Base-by-base conservation (phyloP, 2,797 vertebrate species). In the Taeniopygia guttata region DNA sequence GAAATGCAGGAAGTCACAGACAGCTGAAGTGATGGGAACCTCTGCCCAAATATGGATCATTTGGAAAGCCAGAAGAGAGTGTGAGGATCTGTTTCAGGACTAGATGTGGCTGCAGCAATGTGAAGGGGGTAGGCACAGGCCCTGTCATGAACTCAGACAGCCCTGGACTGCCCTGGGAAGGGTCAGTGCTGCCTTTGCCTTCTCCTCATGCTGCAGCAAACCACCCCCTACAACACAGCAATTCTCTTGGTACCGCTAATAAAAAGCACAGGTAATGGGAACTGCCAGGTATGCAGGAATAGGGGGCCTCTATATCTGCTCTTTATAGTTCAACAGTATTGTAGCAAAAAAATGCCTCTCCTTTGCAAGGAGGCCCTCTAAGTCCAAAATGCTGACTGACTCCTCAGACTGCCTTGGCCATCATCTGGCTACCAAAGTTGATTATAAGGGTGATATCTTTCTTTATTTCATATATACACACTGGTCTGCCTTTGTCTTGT, bases 21-120 rank as follows among this genome's bases (percentile, higher is more conserved):
- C 12, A 67, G 10, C 8, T 22, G 55, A 67, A 56, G 13, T 0
- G 0, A 25, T 38, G 34, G 32, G 32, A 84, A 1, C 9, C n/a
- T 77, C 36, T 85, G 52, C 38, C 11, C 64, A 81, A 45, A 52
- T 14, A 36, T 0, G 9, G 40, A 10, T 26, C 38, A 20, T 55
- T 48, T 80, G 36, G 68, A 90, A 70, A 93, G 27, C 40, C 73
- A 67, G n/a, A 72, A 26, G 30, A 87, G 15, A 4, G 0, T 13
- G 13, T 2, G 3, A 48, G 27, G 30, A 8, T 46, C n/a, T 38
- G 16, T 67, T 81, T 82, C 67, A 59, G 42, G 62, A n/a, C 13
- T 7, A 78, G 36, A 13, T 25, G 48, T 26, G 40, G 25, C 48
- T 36, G 36, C 25, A 63, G 22, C 5, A 3, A 14, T n/a, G 46